phyloP scores from a whole-genome alignment of 2,888 invertebrate genomes.

The Apamea crenata region DNA sequence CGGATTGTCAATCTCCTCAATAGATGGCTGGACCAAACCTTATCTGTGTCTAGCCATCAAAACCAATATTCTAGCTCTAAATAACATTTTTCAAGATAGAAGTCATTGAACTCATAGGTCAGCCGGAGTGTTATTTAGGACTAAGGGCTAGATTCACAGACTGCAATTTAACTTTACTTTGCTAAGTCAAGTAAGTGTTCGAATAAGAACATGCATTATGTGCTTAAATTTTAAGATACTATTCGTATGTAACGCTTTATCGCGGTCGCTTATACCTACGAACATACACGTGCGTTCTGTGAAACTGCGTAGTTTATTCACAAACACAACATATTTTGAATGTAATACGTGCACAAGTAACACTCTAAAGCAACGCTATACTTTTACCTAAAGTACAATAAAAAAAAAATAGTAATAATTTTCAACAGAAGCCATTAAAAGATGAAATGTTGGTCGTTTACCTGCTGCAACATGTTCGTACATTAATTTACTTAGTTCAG shows the following conservation, averaged over 20 bases:
- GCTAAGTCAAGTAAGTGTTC: not conserved
- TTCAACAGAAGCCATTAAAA: slow-evolving; percentile 31
- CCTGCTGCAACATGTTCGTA: slow-evolving; percentile 57
- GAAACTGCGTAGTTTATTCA: not conserved
- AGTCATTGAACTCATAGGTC: not conserved
- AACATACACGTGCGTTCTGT: not conserved
- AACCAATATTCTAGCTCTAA: not conserved
- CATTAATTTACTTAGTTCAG: slow-evolving; percentile 68
- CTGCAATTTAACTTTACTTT: not conserved
- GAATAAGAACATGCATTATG: not conserved
- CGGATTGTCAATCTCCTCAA: slow-evolving; percentile 6
- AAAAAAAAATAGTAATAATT: not conserved
- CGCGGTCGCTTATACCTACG: not conserved
- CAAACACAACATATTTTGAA: not conserved
- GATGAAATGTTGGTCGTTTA: slow-evolving; percentile 58
- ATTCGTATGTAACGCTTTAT: not conserved
- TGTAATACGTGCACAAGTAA: not conserved
- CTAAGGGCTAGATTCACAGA: not conserved
- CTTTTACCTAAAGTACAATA: not conserved
- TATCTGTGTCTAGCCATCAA: slow-evolving; percentile 17
- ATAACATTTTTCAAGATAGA: not conserved
- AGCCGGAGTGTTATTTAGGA: not conserved
- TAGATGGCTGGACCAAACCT: not conserved
- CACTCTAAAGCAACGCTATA: not conserved
- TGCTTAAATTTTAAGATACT: not conserved